Percentiles rank a stretch among this genome's conserved stretches.
Conservation (phyloP, 2,797 vertebrate species). For the Cuculus canorus region DNA sequence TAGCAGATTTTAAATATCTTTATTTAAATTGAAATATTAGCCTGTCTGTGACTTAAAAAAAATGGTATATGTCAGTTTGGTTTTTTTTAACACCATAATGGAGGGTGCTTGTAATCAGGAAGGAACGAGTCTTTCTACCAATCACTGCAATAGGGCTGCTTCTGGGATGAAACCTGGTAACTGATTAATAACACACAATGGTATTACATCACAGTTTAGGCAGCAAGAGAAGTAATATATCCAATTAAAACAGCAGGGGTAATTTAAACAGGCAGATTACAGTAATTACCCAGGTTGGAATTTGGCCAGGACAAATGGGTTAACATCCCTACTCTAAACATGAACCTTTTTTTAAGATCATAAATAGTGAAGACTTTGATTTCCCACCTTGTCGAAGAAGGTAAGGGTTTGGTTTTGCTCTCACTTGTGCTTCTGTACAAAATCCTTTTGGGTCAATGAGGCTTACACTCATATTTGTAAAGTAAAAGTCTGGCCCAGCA, state of each 20-base stretch:
- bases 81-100: neutral
- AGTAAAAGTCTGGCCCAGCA: neutral
- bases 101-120: neutral
- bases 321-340: slow-evolving; percentile 58
- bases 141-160: neutral
- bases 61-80: neutral
- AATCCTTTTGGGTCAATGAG: neutral
- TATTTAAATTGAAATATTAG: neutral
- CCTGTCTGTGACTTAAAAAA: neutral
- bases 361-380: slow-evolving; percentile 46
- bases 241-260: slow-evolving; percentile 75
- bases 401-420: neutral
- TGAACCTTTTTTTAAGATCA: slow-evolving; percentile 59
- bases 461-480: neutral
- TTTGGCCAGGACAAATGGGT: slow-evolving; percentile 71
- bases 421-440: neutral
- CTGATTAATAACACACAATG: slow-evolving; percentile 71
- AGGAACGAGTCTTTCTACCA: slow-evolving; percentile 10
- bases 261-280: slow-evolving; percentile 76
- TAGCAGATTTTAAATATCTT: neutral
- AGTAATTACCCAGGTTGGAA: slow-evolving; percentile 73
- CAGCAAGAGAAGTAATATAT: slow-evolving; percentile 70
- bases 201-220: slow-evolving; percentile 69
- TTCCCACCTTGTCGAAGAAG: slow-evolving; percentile 21
- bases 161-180: slow-evolving; percentile 58